Percentiles rank a stretch among this genome's conserved stretches.
phyloP scores from a whole-genome alignment of 2,113 vertebrate species.

The Tenebrosternarchus preto region DNA sequence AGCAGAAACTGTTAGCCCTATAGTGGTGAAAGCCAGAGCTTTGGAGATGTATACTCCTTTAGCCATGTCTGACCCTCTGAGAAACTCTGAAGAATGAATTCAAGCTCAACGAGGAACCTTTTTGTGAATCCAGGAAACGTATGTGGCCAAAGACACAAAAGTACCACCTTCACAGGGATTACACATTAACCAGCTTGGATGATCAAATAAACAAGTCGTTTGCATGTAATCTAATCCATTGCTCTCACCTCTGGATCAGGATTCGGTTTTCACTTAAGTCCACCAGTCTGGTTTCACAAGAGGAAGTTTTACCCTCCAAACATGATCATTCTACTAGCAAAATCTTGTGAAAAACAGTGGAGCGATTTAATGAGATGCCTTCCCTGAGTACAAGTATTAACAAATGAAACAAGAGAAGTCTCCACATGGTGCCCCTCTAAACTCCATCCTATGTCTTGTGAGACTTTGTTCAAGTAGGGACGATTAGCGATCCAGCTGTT shows the following conservation, averaged over 20 bases:
- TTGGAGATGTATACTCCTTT: slow-evolving; percentile 77
- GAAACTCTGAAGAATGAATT: slow-evolving; percentile 24
- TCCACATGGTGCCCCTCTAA: slow-evolving; percentile 3
- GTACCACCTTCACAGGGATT: slow-evolving; percentile 57
- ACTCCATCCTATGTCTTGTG: slow-evolving; percentile 25
- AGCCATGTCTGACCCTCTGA: slow-evolving; percentile 71
- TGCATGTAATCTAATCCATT: slow-evolving; percentile 47
- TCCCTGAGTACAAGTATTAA: slow-evolving; percentile 11
- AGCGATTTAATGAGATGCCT: not conserved
- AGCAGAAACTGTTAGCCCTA: slow-evolving; percentile 67
- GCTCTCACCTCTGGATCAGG: slow-evolving; percentile 65
- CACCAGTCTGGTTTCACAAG: slow-evolving; percentile 55
- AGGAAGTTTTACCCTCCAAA: slow-evolving; percentile 45
- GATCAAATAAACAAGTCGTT: slow-evolving; percentile 46
- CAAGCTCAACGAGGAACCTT: slow-evolving; percentile 27
- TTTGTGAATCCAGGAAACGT: slow-evolving; percentile 55
- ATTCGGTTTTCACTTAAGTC: slow-evolving; percentile 56
- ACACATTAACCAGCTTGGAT: slow-evolving; percentile 72
- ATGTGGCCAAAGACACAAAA: slow-evolving; percentile 7
- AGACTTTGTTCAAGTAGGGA: slow-evolving; percentile 10
- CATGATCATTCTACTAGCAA: slow-evolving; percentile 23
- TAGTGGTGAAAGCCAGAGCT: slow-evolving; percentile 64
- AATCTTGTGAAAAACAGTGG: not conserved
- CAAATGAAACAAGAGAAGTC: not conserved
- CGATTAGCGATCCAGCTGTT: slow-evolving; percentile 25